A percentile compares a stretch with the other conserved stretches of the same genome.
Evolutionary conservation across 2,797 vertebrate genomes (phyloP).

Genomic region (Gastrophryne carolinensis): DNA sequence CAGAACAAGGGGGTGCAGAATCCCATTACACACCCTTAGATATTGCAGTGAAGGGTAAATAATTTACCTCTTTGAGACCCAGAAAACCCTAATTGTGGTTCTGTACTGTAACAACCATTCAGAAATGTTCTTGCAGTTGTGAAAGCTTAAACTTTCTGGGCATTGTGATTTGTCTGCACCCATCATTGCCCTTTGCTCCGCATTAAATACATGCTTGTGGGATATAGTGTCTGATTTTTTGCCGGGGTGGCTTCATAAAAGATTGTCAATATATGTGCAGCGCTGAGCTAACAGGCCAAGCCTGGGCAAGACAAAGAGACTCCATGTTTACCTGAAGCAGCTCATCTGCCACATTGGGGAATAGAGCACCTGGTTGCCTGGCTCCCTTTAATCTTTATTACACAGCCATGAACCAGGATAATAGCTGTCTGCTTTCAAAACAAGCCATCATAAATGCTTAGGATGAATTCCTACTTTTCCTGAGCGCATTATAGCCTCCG

Average conservation of each 20-base stretch:
- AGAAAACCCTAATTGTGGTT: no score
- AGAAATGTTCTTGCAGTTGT: no score
- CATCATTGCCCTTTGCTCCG: not conserved
- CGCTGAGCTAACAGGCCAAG: not conserved
- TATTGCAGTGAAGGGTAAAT: no score
- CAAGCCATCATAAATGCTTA: not conserved
- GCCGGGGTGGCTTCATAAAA: not conserved
- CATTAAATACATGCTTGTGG: not conserved
- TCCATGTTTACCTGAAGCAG: not conserved
- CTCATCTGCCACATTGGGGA: not conserved
- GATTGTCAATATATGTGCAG: not conserved
- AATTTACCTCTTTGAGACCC: no score
- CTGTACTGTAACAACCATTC: no score
- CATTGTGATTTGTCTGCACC: no score
- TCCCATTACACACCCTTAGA: no score
- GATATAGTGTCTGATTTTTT: not conserved
- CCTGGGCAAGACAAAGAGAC: not conserved
- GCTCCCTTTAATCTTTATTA: slow-evolving; percentile 1
- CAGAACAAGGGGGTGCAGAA: no score
- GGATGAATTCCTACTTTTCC: not conserved
- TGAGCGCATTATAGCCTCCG: no score
- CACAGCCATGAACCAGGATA: not conserved
- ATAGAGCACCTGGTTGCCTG: not conserved
- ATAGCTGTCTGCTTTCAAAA: slow-evolving; percentile 12
- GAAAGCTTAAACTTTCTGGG: no score